Evolutionary conservation across 2,888 invertebrate genomes (phyloP).

Genomic region (Phengaris alcon): DNA sequence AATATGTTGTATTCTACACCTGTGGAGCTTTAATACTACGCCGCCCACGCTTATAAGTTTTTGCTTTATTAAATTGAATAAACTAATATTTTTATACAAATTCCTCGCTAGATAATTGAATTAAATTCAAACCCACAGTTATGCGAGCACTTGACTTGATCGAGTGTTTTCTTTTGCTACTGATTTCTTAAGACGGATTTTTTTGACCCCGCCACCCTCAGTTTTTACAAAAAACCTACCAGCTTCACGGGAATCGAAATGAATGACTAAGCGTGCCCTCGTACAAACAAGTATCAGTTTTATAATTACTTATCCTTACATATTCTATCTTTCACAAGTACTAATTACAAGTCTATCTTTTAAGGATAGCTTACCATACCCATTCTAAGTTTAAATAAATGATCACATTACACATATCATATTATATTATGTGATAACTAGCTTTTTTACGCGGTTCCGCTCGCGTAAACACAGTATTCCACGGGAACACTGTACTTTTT

Average conservation of each 20-base stretch:
- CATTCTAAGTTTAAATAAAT: too few relatives aligned
- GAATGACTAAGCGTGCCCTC: background rate
- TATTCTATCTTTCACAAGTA: too few relatives aligned
- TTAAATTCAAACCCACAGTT: constrained; percentile 38
- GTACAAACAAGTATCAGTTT: background rate
- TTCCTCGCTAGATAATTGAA: background rate
- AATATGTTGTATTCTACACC: background rate
- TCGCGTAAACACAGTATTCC: too few relatives aligned
- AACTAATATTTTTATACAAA: background rate
- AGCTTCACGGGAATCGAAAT: background rate
- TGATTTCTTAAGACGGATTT: constrained; percentile 42
- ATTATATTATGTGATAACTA: too few relatives aligned
- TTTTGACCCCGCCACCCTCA: constrained; percentile 18
- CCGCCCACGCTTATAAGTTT: background rate
- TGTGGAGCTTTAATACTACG: background rate
- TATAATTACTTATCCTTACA: too few relatives aligned
- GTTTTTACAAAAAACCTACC: constrained; percentile 27
- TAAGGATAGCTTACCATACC: too few relatives aligned
- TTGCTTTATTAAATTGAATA: background rate
- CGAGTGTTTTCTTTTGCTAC: constrained; percentile 56
- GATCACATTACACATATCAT: too few relatives aligned
- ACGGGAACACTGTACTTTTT: too few relatives aligned
- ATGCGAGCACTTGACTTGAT: constrained; percentile 50
- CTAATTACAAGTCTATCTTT: too few relatives aligned
- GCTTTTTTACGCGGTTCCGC: too few relatives aligned